Evolutionary conservation across 2,113 vertebrate species (phyloP), one percentile per base, ranked within the genome.

Genomic region (Sinocyclocheilus anshuiensis): DNA sequence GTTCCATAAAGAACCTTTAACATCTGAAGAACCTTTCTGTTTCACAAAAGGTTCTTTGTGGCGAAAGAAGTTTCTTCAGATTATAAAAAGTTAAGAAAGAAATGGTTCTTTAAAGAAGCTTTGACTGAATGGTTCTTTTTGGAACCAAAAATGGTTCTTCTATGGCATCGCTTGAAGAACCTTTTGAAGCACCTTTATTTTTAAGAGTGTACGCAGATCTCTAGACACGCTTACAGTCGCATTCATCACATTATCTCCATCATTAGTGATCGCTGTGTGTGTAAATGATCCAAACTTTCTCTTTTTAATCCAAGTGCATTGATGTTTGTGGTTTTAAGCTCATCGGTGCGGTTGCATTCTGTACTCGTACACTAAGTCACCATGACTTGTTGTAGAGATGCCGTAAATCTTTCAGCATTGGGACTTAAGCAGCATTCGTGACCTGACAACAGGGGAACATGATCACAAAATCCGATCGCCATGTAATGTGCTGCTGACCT

Each of bases 391-490:
- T 63, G 22, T 42, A 16, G 77, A 65, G 15, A n/a, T 0, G 6
- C 39, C 22, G 16, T 85, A 85, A 77, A 48, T 77, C 57, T 79
- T 85, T 69, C 84, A 65, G 8, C 63, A 77, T 55, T 16, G 4
- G 24, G 18, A 91, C 81, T 89, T 92, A 91, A 92, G 92, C 92
- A 91, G 84, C 87, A 79, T 75, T 39, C 75, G 80, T 89, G 87
- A 89, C 91, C 84, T 88, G 84, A 91, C 86, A 89, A 89, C 86
- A 87, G 39, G 88, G 90, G 87, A 90, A 94, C 81, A 53, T 75
- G 87, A 91, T 77, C 84, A 71, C 86, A 78, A 78, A 89, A 85
- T 77, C 86, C 61, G 81, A 80, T 16, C 33, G 76, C 69, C 76
- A 77, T 85, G 57, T 85, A 81, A 89, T 15, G 61, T 77, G 55